Conservation (phyloP, 2,888 invertebrate species). For the Xestobium rufovillosum region DNA sequence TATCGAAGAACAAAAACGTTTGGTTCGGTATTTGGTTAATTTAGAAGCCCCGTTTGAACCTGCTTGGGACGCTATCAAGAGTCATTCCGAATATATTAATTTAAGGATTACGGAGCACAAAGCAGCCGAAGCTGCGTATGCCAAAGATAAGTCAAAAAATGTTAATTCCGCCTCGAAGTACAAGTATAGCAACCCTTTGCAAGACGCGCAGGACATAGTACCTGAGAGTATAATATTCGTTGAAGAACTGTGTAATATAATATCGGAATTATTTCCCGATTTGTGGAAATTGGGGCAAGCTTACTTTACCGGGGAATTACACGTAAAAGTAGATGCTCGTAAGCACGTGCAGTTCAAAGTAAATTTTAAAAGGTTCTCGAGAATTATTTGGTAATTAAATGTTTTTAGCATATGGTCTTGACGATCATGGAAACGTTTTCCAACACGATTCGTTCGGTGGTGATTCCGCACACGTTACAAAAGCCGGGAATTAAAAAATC, state of each 20-base stretch:
- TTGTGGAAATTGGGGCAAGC: constrained; percentile 93
- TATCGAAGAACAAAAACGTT: constrained; percentile 90
- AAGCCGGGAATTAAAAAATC: constrained; percentile 43
- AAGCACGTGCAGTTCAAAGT: constrained; percentile 44
- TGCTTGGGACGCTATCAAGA: constrained; percentile 90
- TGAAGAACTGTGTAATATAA: constrained; percentile 69
- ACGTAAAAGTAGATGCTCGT: constrained; percentile 63
- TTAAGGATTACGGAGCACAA: constrained; percentile 58
- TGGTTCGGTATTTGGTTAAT: constrained; percentile 77
- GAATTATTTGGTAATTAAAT: constrained; percentile 1
- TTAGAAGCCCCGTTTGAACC: constrained; percentile 79
- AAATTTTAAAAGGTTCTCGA: neutral
- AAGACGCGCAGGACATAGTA: constrained; percentile 39
- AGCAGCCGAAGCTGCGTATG: constrained; percentile 39
- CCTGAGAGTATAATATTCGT: constrained; percentile 69
- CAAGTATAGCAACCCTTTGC: constrained; percentile 31
- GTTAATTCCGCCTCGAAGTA: constrained; percentile 32
- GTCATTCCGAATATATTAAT: constrained; percentile 74
- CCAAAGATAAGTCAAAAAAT: constrained; percentile 31
- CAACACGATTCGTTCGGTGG: constrained; percentile 62
- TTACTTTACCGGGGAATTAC: constrained; percentile 85
- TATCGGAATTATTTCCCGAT: constrained; percentile 75
- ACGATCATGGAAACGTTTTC: constrained; percentile 69
- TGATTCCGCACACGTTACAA: constrained; percentile 58
- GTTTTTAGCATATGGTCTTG: constrained; percentile 64